phyloP scores from a whole-genome alignment of 2,797 vertebrate genomes.

The Clamator glandarius region DNA sequence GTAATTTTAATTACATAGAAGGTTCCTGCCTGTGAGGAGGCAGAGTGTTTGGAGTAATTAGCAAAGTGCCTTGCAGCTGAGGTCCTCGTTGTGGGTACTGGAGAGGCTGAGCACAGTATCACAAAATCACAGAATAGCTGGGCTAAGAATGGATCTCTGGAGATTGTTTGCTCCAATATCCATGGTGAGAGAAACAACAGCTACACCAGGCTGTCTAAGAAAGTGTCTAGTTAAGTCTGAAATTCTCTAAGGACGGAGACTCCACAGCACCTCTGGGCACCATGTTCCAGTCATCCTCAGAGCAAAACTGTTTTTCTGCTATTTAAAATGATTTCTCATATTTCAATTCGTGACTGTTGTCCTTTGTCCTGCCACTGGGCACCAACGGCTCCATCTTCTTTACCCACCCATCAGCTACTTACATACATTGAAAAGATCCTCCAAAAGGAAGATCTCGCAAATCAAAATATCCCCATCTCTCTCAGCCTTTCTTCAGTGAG shows the following conservation, averaged over 20 bases:
- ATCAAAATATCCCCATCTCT: too few relatives aligned
- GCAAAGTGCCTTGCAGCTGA: not conserved
- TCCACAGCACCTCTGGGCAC: not conserved
- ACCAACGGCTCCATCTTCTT: not conserved
- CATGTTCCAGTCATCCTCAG: not conserved
- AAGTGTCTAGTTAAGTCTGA: accelerated
- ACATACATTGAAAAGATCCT: not conserved
- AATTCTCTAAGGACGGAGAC: not conserved
- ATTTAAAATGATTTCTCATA: not conserved
- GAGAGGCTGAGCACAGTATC: not conserved
- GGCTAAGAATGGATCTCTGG: not conserved
- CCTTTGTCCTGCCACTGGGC: not conserved
- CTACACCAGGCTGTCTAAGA: not conserved
- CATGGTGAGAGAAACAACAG: not conserved
- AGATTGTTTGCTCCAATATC: not conserved
- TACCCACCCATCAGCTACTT: not conserved
- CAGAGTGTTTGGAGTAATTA: not conserved
- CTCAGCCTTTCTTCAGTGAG: too few relatives aligned
- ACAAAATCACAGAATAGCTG: not conserved
- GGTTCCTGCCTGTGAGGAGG: not conserved
- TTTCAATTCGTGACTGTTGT: not conserved
- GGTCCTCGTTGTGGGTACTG: not conserved
- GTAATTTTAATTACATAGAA: not conserved
- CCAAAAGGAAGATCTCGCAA: not conserved
- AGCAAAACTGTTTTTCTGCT: not conserved